phyloP scores from a whole-genome alignment of 2,113 vertebrate genomes.

The Alexandromys fortis region DNA sequence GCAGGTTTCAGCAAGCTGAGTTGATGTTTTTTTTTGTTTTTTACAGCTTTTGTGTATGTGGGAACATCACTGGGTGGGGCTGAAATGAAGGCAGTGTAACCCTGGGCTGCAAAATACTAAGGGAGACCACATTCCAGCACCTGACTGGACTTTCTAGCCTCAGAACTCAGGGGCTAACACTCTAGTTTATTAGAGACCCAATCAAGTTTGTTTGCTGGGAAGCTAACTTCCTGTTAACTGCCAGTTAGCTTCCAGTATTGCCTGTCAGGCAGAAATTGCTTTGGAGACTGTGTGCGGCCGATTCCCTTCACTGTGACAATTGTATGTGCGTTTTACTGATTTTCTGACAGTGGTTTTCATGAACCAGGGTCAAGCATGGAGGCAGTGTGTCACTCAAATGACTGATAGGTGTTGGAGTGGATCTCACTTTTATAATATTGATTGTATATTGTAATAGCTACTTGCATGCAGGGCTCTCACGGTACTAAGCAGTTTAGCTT shows the following conservation, averaged over 20 bases:
- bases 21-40: not conserved
- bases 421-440: conserved; percentile 40
- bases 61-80: conserved; percentile 40
- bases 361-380: not conserved
- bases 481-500: conserved; percentile 23
- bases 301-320: not conserved
- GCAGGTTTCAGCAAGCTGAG: not conserved
- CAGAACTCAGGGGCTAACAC: not conserved
- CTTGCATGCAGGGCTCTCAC: not conserved
- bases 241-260: not conserved
- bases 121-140: not conserved
- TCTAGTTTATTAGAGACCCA: not conserved
- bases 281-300: not conserved
- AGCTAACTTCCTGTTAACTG: not conserved
- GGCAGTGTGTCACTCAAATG: not conserved
- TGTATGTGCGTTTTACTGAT: not conserved
- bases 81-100: conserved; percentile 43
- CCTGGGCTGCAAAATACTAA: not conserved
- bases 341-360: conserved; percentile 10
- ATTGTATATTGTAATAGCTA: not conserved
- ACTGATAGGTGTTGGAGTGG: not conserved
- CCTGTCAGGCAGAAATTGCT: not conserved
- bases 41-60: not conserved
- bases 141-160: not conserved
- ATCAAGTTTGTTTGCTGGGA: not conserved